Evolutionary conservation across 2,113 vertebrate species (phyloP).

Genomic region (Panthera tigris): DNA sequence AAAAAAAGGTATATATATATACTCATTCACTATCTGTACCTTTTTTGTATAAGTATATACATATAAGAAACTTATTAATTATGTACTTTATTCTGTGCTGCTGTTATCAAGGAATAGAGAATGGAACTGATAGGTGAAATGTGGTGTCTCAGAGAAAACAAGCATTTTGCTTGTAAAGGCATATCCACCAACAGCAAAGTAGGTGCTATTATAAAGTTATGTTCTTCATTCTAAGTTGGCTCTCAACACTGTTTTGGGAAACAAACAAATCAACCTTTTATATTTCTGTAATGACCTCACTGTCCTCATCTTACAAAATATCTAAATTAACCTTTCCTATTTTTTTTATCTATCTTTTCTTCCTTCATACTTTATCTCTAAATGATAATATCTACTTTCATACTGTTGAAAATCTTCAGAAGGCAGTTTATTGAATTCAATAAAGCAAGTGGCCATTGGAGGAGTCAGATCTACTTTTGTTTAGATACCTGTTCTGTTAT

Average conservation of each 20-base stretch:
- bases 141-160: background rate
- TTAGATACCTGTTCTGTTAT: background rate
- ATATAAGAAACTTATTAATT: background rate
- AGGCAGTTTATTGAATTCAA: background rate
- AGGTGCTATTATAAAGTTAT: background rate
- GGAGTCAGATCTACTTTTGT: background rate
- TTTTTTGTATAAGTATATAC: background rate
- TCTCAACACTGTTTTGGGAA: background rate
- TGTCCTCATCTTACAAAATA: background rate
- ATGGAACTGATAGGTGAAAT: background rate
- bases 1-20: too few species aligned
- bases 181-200: background rate
- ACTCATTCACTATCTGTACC: background rate
- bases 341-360: background rate
- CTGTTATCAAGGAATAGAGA: background rate
- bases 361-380: background rate
- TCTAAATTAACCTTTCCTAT: background rate
- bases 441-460: background rate
- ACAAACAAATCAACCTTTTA: background rate
- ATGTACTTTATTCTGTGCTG: background rate
- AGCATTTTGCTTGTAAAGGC: background rate
- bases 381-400: background rate
- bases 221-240: background rate
- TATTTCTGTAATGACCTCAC: background rate
- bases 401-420: conserved; percentile 12